These are phyloP conservation scores for Norana najaformis DNA, from an alignment of 2,888 invertebrate species.

Conservation along the genomic window DNA sequence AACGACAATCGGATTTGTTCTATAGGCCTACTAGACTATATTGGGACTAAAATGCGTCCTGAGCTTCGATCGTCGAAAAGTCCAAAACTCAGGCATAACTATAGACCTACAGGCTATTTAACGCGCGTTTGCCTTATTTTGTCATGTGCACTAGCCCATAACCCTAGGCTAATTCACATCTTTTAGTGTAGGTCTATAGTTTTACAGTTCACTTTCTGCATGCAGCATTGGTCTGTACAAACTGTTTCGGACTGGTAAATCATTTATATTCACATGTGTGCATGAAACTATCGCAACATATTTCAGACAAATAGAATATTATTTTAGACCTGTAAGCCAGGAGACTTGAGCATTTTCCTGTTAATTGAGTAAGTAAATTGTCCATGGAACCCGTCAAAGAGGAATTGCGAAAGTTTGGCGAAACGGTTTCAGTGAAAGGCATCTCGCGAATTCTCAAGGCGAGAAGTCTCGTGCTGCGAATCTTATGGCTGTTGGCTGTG, in stretches of 20 bases:
- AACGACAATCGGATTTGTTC: too few relatives aligned
- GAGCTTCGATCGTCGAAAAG: too few relatives aligned
- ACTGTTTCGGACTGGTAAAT: not conserved
- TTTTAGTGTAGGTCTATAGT: too few relatives aligned
- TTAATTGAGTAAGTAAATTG: not conserved
- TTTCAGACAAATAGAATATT: not conserved
- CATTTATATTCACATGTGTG: not conserved
- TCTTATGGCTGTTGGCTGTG: constrained; percentile 27
- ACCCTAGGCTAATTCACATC: too few relatives aligned
- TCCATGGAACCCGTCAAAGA: constrained; percentile 25
- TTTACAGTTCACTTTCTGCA: too few relatives aligned
- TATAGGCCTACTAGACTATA: too few relatives aligned
- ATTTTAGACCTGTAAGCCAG: not conserved
- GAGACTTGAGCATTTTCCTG: not conserved
- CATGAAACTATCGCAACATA: not conserved
- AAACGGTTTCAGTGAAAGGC: constrained; percentile 32
- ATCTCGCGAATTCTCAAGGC: constrained; percentile 29
- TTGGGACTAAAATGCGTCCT: too few relatives aligned
- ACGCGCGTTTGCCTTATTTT: too few relatives aligned
- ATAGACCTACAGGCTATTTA: too few relatives aligned
- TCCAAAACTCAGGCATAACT: too few relatives aligned
- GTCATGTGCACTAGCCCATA: too few relatives aligned
- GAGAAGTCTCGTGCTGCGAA: not conserved
- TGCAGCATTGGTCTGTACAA: too few relatives aligned
- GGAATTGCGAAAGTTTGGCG: constrained; percentile 29